phyloP scores from a whole-genome alignment of 1,140 invertebrate genomes.

The Pogonomyrmex barbatus region DNA sequence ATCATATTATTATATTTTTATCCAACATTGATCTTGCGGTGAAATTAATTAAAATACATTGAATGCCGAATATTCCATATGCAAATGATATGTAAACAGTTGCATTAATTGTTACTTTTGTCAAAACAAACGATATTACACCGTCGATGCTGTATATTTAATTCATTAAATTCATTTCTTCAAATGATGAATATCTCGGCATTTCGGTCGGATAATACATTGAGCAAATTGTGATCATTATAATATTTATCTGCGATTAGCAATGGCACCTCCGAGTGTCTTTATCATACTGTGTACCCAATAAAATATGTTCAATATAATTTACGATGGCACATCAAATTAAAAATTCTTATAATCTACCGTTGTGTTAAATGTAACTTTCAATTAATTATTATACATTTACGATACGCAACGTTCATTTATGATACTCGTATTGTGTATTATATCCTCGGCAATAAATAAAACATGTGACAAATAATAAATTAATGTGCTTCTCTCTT shows the following conservation, averaged over 20 bases:
- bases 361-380: not conserved
- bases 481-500: not conserved
- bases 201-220: constrained; percentile 33
- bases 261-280: constrained; percentile 31
- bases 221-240: constrained; percentile 50
- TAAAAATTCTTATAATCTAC: constrained; percentile 28
- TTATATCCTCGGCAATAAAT: not conserved
- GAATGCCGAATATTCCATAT: constrained; percentile 39
- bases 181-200: constrained; percentile 50
- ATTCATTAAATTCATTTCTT: constrained; percentile 58
- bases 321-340: constrained; percentile 41
- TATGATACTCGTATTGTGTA: not conserved
- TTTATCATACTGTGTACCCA: constrained; percentile 21
- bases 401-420: not conserved
- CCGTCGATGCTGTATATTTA: not conserved
- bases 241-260: constrained; percentile 53
- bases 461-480: not conserved
- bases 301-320: constrained; percentile 20
- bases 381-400: constrained; percentile 35
- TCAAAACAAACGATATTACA: constrained; percentile 53
- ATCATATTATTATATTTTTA: constrained; percentile 45
- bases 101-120: constrained; percentile 62
- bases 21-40: constrained; percentile 48
- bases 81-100: constrained; percentile 59
- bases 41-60: constrained; percentile 59